Percentiles rank a stretch among this genome's conserved stretches.
Evolutionary conservation across 1,140 invertebrate species (phyloP).

Genomic region (Popillia japonica): DNA sequence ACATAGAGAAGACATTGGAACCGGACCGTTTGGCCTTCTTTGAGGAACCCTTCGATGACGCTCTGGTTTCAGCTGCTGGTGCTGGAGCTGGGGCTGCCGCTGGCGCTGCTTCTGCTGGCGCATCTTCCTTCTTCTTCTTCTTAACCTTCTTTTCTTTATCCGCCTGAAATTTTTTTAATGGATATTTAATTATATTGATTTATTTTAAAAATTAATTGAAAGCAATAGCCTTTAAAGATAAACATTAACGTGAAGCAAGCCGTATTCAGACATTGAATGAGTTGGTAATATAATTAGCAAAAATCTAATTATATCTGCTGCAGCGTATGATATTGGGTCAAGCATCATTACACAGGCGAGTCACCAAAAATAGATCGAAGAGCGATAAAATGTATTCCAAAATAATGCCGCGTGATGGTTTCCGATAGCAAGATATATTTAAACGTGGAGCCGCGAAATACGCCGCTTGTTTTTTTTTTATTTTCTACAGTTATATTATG

Average conservation of each 20-base stretch:
- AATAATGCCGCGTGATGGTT: conserved; percentile 21
- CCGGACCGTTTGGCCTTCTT: conserved; percentile 85
- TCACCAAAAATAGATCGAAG: conserved; percentile 39
- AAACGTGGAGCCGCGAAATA: not conserved
- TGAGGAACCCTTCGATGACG: conserved; percentile 70
- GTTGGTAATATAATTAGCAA: too few species aligned
- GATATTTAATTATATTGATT: not conserved
- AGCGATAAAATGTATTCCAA: not conserved
- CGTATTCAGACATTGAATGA: too few species aligned
- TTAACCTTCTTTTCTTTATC: conserved; percentile 87
- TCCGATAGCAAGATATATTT: conserved; percentile 2
- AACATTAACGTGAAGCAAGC: too few species aligned
- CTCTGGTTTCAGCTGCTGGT: conserved; percentile 66
- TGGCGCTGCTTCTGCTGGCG: conserved; percentile 63
- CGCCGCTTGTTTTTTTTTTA: not conserved
- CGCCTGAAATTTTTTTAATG: conserved; percentile 63
- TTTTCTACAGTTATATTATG: too few species aligned
- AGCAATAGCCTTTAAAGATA: too few species aligned
- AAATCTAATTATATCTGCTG: too few species aligned
- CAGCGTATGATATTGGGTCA: not conserved
- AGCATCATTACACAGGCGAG: not conserved
- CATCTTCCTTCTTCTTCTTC: conserved; percentile 76
- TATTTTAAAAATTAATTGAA: not conserved
- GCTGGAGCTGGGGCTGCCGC: conserved; percentile 65
- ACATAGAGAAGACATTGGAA: conserved; percentile 95